Percentiles rank a stretch among this genome's conserved stretches.
Conservation (phyloP, 2,113 vertebrate species). For the Daphoenositta chrysoptera region DNA sequence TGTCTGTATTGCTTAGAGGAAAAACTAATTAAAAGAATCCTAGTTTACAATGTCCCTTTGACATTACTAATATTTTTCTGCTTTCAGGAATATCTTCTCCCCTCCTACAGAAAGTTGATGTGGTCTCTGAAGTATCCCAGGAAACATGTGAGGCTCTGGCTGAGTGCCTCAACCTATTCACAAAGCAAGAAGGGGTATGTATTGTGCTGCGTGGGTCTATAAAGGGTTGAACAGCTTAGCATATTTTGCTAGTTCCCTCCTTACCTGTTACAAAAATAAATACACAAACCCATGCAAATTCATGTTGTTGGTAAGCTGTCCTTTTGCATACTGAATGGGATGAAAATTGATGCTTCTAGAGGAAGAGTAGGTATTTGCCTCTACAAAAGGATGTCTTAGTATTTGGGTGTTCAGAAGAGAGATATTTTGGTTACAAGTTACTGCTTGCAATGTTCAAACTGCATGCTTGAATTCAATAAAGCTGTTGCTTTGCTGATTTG, state of each 20-base stretch:
- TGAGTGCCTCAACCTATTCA: conserved; percentile 84
- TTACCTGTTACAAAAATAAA: not conserved
- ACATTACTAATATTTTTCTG: not conserved
- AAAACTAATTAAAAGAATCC: not conserved
- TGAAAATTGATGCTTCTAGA: not conserved
- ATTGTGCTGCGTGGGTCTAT: not conserved
- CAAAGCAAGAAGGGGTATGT: conserved; percentile 89
- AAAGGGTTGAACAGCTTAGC: not conserved
- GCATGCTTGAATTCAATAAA: not conserved
- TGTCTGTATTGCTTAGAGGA: not conserved
- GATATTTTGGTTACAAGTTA: not conserved
- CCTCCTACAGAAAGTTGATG: conserved; percentile 81
- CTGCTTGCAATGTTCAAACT: not conserved
- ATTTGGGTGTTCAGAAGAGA: not conserved
- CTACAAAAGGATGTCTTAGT: not conserved
- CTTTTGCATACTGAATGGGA: not conserved
- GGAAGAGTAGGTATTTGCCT: not conserved
- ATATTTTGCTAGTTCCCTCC: not conserved
- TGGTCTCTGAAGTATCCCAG: conserved; percentile 83
- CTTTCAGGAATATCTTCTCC: conserved; percentile 76
- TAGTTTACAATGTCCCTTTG: not conserved
- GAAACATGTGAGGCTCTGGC: conserved; percentile 80
- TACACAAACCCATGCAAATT: not conserved
- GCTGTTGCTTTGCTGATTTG: not conserved
- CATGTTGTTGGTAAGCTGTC: not conserved